A percentile compares a stretch with the other conserved stretches of the same genome.
Evolutionary conservation across 2,888 invertebrate genomes (phyloP).

Genomic region (Uropetala carovei): DNA sequence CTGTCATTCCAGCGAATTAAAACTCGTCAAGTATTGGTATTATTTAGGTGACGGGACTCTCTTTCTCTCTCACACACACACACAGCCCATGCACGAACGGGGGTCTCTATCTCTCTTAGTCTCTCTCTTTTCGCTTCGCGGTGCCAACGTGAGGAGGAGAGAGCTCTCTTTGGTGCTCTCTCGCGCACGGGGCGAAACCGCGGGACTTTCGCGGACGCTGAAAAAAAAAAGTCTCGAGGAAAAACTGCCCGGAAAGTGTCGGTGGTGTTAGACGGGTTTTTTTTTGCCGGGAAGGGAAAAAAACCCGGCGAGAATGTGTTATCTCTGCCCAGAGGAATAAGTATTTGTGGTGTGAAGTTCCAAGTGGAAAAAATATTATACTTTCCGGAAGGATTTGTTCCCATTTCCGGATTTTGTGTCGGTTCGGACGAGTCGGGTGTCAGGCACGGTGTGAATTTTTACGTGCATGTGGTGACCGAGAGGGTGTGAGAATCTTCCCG

Average conservation of each 20-base stretch:
- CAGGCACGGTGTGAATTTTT: no score
- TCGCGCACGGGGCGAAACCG: neutral
- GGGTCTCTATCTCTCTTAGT: conserved; percentile 25
- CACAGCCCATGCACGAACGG: neutral
- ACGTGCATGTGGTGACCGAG: no score
- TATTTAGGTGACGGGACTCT: conserved; percentile 63
- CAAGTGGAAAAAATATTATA: no score
- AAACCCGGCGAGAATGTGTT: no score
- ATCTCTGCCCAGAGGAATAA: no score
- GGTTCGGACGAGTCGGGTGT: no score
- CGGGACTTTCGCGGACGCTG: neutral
- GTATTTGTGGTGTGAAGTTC: no score
- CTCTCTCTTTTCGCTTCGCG: neutral
- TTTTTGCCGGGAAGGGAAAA: neutral
- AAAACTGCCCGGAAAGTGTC: neutral
- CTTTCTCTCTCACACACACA: conserved; percentile 43
- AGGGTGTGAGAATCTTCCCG: no score
- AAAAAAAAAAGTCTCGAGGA: neutral
- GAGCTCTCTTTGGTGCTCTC: neutral
- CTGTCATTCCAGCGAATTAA: conserved; percentile 64
- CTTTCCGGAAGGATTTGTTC: no score
- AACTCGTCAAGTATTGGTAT: conserved; percentile 64
- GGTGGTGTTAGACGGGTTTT: neutral
- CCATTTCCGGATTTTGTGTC: no score
- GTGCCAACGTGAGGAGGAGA: neutral